A percentile compares a stretch with the other conserved stretches of the same genome.
phyloP scores from a whole-genome alignment of 2,888 invertebrate genomes.

The Hemistola chrysoprasaria region DNA sequence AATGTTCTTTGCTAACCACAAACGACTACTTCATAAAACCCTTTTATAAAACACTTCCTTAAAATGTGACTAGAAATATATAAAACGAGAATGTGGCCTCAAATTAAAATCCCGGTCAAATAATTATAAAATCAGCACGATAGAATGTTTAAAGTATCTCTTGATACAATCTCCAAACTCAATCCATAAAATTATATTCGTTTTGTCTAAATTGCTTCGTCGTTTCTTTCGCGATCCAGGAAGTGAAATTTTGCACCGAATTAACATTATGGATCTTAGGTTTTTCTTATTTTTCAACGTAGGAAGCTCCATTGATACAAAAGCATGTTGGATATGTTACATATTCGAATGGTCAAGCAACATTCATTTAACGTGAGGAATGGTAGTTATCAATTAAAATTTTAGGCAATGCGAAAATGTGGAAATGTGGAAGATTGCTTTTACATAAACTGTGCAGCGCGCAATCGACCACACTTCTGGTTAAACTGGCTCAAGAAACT shows the following conservation, averaged over 20 bases:
- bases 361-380: constrained; percentile 58
- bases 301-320: constrained; percentile 58
- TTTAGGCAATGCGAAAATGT: constrained; percentile 5
- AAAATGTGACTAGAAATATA: neutral
- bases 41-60: neutral
- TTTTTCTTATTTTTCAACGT: constrained; percentile 54
- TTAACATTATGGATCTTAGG: constrained; percentile 69
- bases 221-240: constrained; percentile 66
- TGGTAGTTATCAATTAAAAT: constrained; percentile 35
- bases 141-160: constrained; percentile 53
- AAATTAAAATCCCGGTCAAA: neutral
- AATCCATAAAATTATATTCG: constrained; percentile 25
- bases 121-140: constrained; percentile 31
- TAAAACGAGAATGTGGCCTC: neutral
- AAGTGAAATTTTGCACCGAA: constrained; percentile 57
- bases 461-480: constrained; percentile 73
- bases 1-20: constrained; percentile 61
- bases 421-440: constrained; percentile 74
- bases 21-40: constrained; percentile 33
- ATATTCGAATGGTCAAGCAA: constrained; percentile 66
- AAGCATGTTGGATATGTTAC: constrained; percentile 53
- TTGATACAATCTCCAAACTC: constrained; percentile 41
- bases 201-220: constrained; percentile 33
- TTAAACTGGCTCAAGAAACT: constrained; percentile 22
- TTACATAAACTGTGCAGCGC: constrained; percentile 31